phyloP scores from a whole-genome alignment of 2,888 invertebrate genomes.

The Dermolepida albohirtum region DNA sequence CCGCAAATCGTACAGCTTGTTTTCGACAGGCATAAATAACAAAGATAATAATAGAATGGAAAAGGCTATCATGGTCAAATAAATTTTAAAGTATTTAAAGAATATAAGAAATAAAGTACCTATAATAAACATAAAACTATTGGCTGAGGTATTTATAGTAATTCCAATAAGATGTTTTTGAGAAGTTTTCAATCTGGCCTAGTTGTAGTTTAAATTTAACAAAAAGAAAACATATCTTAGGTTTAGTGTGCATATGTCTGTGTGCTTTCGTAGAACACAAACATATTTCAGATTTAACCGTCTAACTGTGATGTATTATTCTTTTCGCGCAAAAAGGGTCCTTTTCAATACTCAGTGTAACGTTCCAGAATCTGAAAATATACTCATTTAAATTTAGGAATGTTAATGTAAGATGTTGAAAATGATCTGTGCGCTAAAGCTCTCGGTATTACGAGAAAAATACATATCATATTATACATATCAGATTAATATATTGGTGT shows the following conservation, averaged over 20 bases:
- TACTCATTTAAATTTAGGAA: constrained; percentile 46
- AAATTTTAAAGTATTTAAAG: constrained; percentile 26
- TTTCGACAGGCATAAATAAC: constrained; percentile 30
- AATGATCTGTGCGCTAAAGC: constrained; percentile 45
- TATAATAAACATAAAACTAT: constrained; percentile 48
- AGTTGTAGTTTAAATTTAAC: constrained; percentile 52
- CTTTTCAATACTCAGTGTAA: constrained; percentile 33
- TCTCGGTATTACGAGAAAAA: constrained; percentile 56
- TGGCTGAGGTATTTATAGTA: constrained; percentile 63
- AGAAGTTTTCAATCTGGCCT: constrained; percentile 60
- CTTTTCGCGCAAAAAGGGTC: constrained; percentile 37
- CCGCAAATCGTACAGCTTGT: constrained; percentile 42
- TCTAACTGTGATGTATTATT: constrained; percentile 63
- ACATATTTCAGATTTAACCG: constrained; percentile 59
- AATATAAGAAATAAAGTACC: constrained; percentile 41
- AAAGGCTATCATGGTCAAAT: constrained; percentile 21
- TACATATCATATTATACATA: constrained; percentile 64
- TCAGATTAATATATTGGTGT: constrained; percentile 63
- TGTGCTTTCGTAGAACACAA: constrained; percentile 54
- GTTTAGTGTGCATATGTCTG: constrained; percentile 48
- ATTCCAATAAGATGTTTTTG: constrained; percentile 56
- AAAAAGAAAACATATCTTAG: constrained; percentile 53
- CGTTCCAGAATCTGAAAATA: constrained; percentile 20
- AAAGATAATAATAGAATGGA: constrained; percentile 41
- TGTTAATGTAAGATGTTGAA: constrained; percentile 40